Base-by-base conservation (phyloP, 2,888 invertebrate species). In the Syrista parreyssii region DNA sequence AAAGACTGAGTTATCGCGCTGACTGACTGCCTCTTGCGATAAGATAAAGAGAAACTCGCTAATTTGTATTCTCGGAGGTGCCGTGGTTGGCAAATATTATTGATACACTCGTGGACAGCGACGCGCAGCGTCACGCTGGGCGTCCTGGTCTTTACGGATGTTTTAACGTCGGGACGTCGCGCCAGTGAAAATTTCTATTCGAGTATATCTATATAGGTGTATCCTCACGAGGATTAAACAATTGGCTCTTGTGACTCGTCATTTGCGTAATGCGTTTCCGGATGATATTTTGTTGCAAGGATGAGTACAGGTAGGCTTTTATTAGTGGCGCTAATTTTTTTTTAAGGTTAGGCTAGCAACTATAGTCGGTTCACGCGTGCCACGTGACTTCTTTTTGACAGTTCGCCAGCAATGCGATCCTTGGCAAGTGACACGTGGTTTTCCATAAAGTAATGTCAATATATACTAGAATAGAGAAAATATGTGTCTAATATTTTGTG, bases 41-140 rank as follows among this genome's bases (percentile, higher is more conserved):
- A 87, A 87, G 87, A 87, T 87, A 87, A 85, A 76, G 76, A 30
- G 71, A 69, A 69, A 1, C 71, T 76, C 74, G 77, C 76, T 79
- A 83, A 80, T 82, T 83, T 83, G 81, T 81, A 79, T 81, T 82
- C 82, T 77, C 78, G 75, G 82, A 83, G 78, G 83, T 77, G 77
- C 79, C 72, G 76, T 81, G 79, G 79, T 82, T 76, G 76, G 68
- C 72, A 75, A 80, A 80, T 75, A 81, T 73, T 73, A 71, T 71
- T n/a, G 71, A 71, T 71, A 71, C 71, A 30, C 6, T 11, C 31
- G 55, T 55, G 6, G 55, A 55, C 55, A 23, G 55, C 23, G 55
- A 55, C 55, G 55, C 55, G 55, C 15, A 23, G 55, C 55, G 55
- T 55, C 55, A 6, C 55, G 55, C 6, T 40, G 15, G 15, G 15